These are phyloP conservation scores for Brachyrhaphis roseni DNA, from an alignment of 2,797 vertebrate species.

Conservation along the genomic window DNA sequence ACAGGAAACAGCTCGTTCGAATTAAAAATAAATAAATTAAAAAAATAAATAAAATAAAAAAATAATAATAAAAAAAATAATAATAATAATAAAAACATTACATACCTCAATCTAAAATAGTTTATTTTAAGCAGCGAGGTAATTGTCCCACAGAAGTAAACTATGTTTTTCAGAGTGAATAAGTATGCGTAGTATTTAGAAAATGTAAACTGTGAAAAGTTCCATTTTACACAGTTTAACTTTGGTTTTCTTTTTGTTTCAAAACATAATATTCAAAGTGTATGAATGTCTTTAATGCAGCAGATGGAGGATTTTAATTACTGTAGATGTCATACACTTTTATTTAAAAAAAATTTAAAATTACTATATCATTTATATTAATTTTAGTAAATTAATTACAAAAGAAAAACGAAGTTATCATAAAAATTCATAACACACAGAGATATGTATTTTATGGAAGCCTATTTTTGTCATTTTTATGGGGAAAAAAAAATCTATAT, in stretches of 20 bases:
- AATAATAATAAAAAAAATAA: too few relatives aligned
- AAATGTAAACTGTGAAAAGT: not conserved
- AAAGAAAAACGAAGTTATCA: not conserved
- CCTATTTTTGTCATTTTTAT: not conserved
- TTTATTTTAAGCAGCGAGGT: not conserved
- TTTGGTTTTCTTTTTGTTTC: not conserved
- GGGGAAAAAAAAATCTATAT: not conserved
- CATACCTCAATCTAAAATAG: not conserved
- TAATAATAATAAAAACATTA: too few relatives aligned
- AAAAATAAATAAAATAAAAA: too few relatives aligned
- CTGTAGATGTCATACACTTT: not conserved
- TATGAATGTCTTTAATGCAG: not conserved
- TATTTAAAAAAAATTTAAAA: not conserved
- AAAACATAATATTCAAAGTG: not conserved
- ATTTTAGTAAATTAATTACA: not conserved
- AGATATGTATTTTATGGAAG: not conserved
- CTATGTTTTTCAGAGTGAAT: not conserved
- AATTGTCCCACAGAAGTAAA: too few relatives aligned
- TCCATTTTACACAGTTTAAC: not conserved
- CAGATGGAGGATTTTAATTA: not conserved
- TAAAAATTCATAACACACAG: not conserved
- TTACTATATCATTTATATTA: not conserved
- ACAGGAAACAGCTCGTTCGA: not conserved
- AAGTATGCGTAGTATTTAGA: not conserved
- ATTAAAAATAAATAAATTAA: not conserved